Base-by-base conservation (phyloP, 2,113 vertebrate species). In the Ctenodactylus gundi region DNA sequence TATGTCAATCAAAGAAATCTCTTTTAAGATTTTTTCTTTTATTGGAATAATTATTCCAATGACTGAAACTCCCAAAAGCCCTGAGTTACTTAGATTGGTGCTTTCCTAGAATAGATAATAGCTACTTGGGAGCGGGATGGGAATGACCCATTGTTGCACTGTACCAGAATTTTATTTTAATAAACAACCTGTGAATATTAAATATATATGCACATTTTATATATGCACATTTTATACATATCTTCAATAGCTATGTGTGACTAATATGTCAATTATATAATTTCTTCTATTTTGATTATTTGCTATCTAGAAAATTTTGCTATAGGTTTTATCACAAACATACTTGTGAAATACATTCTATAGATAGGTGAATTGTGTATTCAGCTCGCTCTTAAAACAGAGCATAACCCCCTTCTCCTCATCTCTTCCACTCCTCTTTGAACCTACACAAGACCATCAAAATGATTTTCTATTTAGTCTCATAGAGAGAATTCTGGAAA, bases 31-130 rank as follows among this genome's bases (percentile, higher is more conserved):
- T 29, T 27, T 95, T 90, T 94, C 51, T 95, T 94, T 96, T 77
- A 89, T 82, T 89, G 65, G 55, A 93, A 49, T 93, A 94, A 94
- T 96, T 96, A 86, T 91, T 77, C 46, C 67, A 82, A 46, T 95
- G 72, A 92, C 85, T 85, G 62, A 92, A 67, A 49, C 34, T 95
- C 81, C 49, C 55, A 49, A 85, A 92, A 86, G 29, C 49, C 81
- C 21, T 87, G 51, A 96, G 90, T 96, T 85, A 80, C 70, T 95
- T 67, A 62, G 55, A 87, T 67, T 68, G 11, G 84, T 29, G 92
- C 29, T 93, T 91, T 91, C 44, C 44, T 88, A 78, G 31, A 93
- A 95, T 13, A 90, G 23, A 57, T 85, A 91, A 90, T 85, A 57
- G 14, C 60, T 90, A n/a, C 6, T 23, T n/a, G n/a, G 10, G 55